These are phyloP conservation scores for Chionis minor DNA, from an alignment of 2,113 vertebrate genomes.

Conservation along the genomic window DNA sequence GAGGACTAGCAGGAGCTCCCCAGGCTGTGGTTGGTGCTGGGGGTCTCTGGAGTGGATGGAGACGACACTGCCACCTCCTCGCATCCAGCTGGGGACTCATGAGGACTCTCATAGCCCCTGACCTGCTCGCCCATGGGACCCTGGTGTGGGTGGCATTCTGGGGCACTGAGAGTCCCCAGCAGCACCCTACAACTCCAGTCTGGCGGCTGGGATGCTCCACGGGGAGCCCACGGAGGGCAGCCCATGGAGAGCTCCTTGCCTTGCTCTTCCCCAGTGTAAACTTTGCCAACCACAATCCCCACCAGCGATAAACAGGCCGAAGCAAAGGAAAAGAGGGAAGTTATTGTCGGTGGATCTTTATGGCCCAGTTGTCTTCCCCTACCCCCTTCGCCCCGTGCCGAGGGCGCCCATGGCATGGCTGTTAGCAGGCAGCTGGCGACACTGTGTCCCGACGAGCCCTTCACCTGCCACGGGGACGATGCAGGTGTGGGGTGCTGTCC, in stretches of 20 bases:
- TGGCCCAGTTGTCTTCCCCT: neutral
- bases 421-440: neutral
- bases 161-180: fast-evolving
- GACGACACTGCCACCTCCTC: neutral
- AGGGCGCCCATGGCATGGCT: neutral
- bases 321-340: neutral
- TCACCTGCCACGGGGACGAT: neutral
- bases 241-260: neutral
- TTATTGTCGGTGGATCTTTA: neutral
- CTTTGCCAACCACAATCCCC: neutral
- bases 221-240: fast-evolving
- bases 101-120: neutral
- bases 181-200: neutral
- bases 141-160: neutral
- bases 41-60: neutral
- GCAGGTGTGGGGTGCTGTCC: neutral
- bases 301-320: neutral
- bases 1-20: neutral
- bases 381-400: fast-evolving
- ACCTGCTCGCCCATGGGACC: neutral
- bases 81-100: neutral
- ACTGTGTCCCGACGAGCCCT: neutral
- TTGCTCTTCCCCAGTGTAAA: neutral
- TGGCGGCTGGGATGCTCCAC: neutral
- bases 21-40: neutral